Percentiles rank a stretch among this genome's conserved stretches.
These are phyloP conservation scores for Lepisosteus oculatus DNA, from an alignment of 2,113 vertebrate species.

Conservation along the genomic window DNA sequence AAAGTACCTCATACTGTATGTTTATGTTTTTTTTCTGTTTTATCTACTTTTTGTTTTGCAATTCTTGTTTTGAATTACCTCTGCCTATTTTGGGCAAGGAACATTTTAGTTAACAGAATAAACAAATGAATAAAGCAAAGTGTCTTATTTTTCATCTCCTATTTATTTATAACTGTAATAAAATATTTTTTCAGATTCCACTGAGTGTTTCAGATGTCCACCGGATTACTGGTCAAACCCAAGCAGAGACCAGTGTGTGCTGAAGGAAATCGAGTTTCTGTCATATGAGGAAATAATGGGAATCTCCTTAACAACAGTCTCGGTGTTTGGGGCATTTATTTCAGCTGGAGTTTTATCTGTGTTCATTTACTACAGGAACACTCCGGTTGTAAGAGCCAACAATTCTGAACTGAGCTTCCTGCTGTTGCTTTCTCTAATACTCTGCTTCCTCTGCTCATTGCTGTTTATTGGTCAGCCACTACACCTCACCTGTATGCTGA, in stretches of 20 bases:
- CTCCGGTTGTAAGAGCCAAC: conserved; percentile 48
- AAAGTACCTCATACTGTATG: too few relatives aligned
- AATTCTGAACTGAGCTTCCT: conserved; percentile 53
- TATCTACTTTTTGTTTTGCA: background rate
- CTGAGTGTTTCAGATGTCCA: conserved; percentile 53
- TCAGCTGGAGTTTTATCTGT: conserved; percentile 33
- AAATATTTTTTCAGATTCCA: conserved; percentile 38
- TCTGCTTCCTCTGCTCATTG: conserved; percentile 67
- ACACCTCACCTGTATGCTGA: conserved; percentile 59
- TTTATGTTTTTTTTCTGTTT: too few relatives aligned
- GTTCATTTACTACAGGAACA: conserved; percentile 37
- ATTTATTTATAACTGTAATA: background rate
- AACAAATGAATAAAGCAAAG: too few relatives aligned
- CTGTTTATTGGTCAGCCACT: conserved; percentile 60
- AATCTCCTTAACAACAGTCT: conserved; percentile 32
- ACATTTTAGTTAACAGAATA: too few relatives aligned
- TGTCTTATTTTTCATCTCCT: too few relatives aligned
- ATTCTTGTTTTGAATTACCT: background rate
- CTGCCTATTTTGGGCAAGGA: too few relatives aligned
- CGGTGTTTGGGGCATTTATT: conserved; percentile 37
- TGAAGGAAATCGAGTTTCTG: conserved; percentile 46
- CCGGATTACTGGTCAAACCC: conserved; percentile 61
- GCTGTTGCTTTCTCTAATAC: conserved; percentile 49
- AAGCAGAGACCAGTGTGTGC: conserved; percentile 45
- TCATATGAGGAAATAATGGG: conserved; percentile 42